These are phyloP conservation scores for Nestor notabilis DNA, from an alignment of 2,113 vertebrate genomes.

Conservation along the genomic window DNA sequence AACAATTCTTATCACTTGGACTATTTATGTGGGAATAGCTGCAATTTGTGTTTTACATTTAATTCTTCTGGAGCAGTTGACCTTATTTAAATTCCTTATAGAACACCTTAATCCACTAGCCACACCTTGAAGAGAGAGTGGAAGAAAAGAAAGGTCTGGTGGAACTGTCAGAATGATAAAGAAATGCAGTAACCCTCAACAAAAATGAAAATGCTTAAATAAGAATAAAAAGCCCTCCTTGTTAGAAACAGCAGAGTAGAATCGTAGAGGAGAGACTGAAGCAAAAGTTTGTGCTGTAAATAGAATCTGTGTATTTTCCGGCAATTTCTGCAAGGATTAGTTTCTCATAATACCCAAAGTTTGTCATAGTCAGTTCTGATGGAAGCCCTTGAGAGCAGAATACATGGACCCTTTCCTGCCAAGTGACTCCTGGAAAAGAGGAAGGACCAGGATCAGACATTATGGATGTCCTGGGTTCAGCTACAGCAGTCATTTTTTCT, in stretches of 20 bases:
- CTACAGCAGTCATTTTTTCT: too few species aligned
- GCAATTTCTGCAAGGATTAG: not conserved
- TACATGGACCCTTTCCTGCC: not conserved
- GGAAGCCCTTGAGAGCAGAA: not conserved
- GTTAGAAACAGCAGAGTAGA: not conserved
- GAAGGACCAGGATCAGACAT: not conserved
- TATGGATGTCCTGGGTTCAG: too few species aligned
- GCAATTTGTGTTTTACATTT: constrained; percentile 39
- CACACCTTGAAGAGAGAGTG: not conserved
- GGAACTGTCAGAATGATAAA: constrained; percentile 12
- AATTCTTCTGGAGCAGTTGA: constrained; percentile 22
- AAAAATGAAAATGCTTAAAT: constrained; percentile 15
- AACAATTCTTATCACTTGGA: constrained; percentile 48
- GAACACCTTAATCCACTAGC: not conserved
- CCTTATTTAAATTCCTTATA: constrained; percentile 25
- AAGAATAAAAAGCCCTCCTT: not conserved
- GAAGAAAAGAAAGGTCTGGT: not conserved
- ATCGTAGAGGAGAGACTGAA: not conserved
- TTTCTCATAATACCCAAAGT: not conserved
- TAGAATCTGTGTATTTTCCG: not conserved
- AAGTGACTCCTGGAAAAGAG: not conserved
- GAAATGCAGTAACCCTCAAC: not conserved
- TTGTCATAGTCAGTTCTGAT: not conserved
- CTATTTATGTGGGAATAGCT: not conserved
- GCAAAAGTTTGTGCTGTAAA: not conserved